Conservation (phyloP, 2,113 vertebrate species). For the Bothrops jararaca region DNA sequence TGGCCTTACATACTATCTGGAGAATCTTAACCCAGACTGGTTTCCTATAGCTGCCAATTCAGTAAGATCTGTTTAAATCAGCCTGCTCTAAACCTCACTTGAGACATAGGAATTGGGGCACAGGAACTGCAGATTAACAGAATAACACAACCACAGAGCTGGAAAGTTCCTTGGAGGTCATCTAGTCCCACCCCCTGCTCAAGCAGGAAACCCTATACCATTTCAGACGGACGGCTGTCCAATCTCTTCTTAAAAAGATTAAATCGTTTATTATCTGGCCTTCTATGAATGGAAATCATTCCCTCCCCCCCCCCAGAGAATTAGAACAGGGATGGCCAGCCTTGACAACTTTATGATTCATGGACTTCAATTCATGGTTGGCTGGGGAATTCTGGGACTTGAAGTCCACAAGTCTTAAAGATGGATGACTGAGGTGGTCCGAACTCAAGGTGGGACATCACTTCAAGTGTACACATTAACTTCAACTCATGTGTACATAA, state of each 20-base stretch:
- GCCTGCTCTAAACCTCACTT: constrained; percentile 15
- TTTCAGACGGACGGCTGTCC: no score
- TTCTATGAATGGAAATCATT: not conserved
- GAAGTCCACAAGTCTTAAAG: no score
- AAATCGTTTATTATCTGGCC: not conserved
- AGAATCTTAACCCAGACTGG: constrained; percentile 39
- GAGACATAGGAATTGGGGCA: not conserved
- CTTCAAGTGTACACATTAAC: constrained; percentile 32
- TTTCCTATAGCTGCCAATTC: constrained; percentile 40
- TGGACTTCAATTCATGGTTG: no score
- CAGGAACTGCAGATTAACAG: no score
- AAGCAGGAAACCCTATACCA: no score
- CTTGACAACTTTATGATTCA: no score
- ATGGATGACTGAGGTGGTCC: not conserved
- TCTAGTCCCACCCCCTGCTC: no score
- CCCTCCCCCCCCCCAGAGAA: not conserved
- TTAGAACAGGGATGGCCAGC: not conserved
- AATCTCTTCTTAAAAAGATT: no score
- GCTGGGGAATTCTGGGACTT: no score
- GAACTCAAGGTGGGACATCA: constrained; percentile 1
- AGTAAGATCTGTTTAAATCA: constrained; percentile 50
- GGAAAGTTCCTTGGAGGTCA: no score
- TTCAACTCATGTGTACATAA: not conserved
- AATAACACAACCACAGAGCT: no score
- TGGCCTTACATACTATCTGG: constrained; percentile 52